A percentile compares a stretch with the other conserved stretches of the same genome.
Evolutionary conservation across 2,797 vertebrate species (phyloP).

Genomic region (Parauchenoglanis ngamensis): DNA sequence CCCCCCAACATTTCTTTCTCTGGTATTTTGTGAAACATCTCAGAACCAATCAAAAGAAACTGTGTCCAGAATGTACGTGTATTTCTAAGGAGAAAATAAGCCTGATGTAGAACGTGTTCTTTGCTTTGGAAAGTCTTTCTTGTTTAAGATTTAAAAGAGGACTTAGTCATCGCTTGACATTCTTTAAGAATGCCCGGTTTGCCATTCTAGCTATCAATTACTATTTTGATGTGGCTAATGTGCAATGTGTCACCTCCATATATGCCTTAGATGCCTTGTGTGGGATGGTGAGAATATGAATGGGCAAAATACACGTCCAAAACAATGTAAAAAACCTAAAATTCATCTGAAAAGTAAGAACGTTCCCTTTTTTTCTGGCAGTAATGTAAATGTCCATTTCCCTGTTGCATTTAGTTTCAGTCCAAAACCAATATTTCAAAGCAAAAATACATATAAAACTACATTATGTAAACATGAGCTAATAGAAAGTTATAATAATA

Average conservation of each 20-base stretch:
- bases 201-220: not conserved
- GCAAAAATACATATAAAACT: too few relatives aligned
- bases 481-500: too few relatives aligned
- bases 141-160: not conserved
- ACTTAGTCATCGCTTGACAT: not conserved
- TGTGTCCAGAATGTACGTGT: not conserved
- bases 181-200: not conserved
- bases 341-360: too few relatives aligned
- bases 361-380: not conserved
- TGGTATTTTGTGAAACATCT: not conserved
- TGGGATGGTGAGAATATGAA: conserved; percentile 6
- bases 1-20: not conserved
- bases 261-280: not conserved
- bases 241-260: not conserved
- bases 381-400: not conserved
- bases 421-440: not conserved
- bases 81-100: not conserved
- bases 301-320: not conserved
- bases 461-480: too few relatives aligned
- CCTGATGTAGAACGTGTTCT: not conserved
- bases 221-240: conserved; percentile 20
- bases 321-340: not conserved
- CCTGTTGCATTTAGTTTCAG: not conserved
- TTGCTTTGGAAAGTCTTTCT: conserved; percentile 1
- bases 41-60: not conserved